Conservation (phyloP, 2,797 vertebrate species). For the Xiphorhynchus erythropygius region DNA sequence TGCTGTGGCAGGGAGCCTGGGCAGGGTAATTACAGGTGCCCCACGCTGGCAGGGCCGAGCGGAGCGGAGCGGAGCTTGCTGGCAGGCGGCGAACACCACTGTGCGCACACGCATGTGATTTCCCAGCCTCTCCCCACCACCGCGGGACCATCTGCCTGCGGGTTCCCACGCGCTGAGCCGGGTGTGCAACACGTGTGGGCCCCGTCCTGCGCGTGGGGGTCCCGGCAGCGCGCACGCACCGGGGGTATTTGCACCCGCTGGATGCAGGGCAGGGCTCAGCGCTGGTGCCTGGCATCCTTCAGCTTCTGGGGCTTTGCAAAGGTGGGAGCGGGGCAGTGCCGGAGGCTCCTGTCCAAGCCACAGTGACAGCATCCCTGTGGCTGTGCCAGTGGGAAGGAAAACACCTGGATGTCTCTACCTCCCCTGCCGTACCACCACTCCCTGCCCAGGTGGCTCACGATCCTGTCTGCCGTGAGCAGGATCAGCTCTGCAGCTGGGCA, state of each 20-base stretch:
- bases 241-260: neutral
- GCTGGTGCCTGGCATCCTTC: neutral
- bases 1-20: neutral
- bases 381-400: neutral
- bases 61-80: neutral
- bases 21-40: neutral
- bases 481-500: neutral
- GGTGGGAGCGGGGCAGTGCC: neutral
- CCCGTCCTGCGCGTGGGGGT: neutral
- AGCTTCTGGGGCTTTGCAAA: neutral
- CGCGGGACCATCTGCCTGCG: constrained; percentile 1
- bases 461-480: neutral
- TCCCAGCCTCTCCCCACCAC: neutral
- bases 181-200: neutral
- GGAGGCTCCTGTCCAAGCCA: neutral
- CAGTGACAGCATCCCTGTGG: neutral
- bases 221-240: accelerated
- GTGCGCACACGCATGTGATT: neutral
- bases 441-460: neutral
- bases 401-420: neutral
- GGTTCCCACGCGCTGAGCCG: neutral
- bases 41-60: neutral
- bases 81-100: neutral
- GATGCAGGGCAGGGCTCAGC: neutral
- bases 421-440: neutral